Percentiles rank a stretch among this genome's conserved stretches.
phyloP scores from a whole-genome alignment of 2,797 vertebrate species.

The Macrochelys suwanniensis region DNA sequence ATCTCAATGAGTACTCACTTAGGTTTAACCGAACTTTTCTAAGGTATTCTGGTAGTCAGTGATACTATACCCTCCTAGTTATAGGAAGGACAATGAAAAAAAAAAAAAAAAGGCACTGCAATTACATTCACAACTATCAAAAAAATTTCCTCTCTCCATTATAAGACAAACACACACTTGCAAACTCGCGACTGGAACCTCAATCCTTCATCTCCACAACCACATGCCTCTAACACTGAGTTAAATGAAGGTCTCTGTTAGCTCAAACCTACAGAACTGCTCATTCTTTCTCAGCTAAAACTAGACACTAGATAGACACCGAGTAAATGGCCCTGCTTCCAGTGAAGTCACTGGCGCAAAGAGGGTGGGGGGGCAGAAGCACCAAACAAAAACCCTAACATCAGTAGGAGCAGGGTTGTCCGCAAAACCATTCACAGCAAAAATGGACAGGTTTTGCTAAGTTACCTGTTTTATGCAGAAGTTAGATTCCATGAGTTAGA shows the following conservation, averaged over 20 bases:
- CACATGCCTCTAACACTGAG: neutral
- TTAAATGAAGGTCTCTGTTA: neutral
- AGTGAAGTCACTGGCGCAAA: too few species aligned
- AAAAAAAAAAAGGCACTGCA: neutral
- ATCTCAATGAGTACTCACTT: neutral
- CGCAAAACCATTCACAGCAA: too few species aligned
- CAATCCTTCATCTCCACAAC: neutral
- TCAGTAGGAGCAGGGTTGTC: too few species aligned
- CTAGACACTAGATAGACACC: neutral
- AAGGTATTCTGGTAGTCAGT: neutral
- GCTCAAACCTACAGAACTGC: neutral
- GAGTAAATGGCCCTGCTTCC: too few species aligned
- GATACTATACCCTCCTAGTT: neutral
- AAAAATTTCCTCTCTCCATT: neutral
- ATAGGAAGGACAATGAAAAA: neutral
- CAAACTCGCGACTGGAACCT: neutral
- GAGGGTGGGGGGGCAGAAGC: too few species aligned
- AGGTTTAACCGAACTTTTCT: neutral
- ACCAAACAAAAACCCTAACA: too few species aligned
- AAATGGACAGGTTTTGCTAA: too few species aligned
- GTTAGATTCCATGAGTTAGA: neutral
- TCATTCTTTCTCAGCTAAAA: conserved; percentile 1
- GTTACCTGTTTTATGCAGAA: too few species aligned
- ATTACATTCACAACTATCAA: neutral
- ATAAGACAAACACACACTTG: neutral